Evolutionary conservation across 2,888 invertebrate species (phyloP).

Genomic region (Synergus itoensis): DNA sequence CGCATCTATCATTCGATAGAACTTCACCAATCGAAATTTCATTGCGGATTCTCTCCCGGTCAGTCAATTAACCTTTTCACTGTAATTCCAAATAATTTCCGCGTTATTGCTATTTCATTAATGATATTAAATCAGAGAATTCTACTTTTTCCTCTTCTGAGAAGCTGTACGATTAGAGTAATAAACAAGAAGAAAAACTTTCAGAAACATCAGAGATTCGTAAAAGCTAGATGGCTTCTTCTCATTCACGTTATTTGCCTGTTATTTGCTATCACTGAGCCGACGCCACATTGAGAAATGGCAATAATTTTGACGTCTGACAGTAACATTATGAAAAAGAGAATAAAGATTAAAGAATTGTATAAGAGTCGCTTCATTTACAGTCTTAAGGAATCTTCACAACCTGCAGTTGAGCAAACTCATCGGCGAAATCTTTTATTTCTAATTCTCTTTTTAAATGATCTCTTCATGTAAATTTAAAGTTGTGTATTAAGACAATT

Average conservation of each 20-base stretch:
- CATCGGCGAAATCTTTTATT: not conserved
- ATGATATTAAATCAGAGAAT: not conserved
- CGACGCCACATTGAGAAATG: slow-evolving; percentile 5
- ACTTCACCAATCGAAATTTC: slow-evolving; percentile 4
- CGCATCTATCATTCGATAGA: slow-evolving; percentile 28
- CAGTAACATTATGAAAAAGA: not conserved
- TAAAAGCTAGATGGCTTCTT: not conserved
- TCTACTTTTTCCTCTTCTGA: no score
- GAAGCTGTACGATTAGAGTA: no score
- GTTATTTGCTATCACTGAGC: not conserved
- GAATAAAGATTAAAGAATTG: no score
- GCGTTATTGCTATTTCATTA: not conserved
- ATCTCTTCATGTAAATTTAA: slow-evolving; percentile 10
- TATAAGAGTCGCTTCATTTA: no score
- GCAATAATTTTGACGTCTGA: not conserved
- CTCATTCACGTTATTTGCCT: not conserved
- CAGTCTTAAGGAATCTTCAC: not conserved
- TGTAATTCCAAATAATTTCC: not conserved
- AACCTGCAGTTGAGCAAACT: not conserved
- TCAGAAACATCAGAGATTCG: no score
- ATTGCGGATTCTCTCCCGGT: not conserved
- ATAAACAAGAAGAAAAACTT: no score
- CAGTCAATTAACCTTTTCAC: not conserved
- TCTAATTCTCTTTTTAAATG: not conserved
- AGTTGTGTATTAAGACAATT: not conserved